Evolutionary conservation across 2,888 invertebrate genomes (phyloP), one percentile per base, ranked within the genome.

Genomic region (Ornithoptera priamus): DNA sequence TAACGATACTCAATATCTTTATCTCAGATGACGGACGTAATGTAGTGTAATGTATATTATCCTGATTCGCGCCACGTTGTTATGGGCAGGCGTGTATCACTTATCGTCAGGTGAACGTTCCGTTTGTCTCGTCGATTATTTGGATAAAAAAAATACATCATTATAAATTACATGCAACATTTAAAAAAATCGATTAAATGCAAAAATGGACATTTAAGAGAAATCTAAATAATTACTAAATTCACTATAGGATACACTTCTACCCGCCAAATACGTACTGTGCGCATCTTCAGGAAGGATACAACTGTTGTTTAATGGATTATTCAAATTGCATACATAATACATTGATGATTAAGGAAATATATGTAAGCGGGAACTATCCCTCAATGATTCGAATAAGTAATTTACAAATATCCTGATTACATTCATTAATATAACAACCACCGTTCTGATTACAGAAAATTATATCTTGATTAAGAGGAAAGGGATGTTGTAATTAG

Each of bases 401-500:
- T 62, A 57, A 67, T 57, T 57, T 57, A 59, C 63, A 63, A 59
- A 68, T 53, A 64, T 68, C 68, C 59, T 64, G 59, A 64, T 58
- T 60, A 68, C 68, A 60, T 36, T 36, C 18, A 42, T 62, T 36
- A 46, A 50, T 18, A 30, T 5, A 58, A 59, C 22, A 18, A 24
- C 15, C 18, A 24, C 15, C 18, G 36, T 36, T n/a, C 60, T 66
- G 46, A 59, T 6, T 30, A 46, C 59, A 22, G 17, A 20, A 39
- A 65, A 58, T 17, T 15, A 46, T 46, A 17, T 50, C 50, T 50
- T 20, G 24, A 24, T 15, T 59, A 15, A 59, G 22, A 24, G 30
- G 59, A 59, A 59, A 30, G 30, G 4, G 59, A 57, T 53, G 53
- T 18, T 50, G 50, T 22, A 50, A 50, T 50, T 50, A 50, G 39